Evolutionary conservation across 2,888 invertebrate species (phyloP), one percentile per base, ranked within the genome.

Genomic region (Baccha elongata): DNA sequence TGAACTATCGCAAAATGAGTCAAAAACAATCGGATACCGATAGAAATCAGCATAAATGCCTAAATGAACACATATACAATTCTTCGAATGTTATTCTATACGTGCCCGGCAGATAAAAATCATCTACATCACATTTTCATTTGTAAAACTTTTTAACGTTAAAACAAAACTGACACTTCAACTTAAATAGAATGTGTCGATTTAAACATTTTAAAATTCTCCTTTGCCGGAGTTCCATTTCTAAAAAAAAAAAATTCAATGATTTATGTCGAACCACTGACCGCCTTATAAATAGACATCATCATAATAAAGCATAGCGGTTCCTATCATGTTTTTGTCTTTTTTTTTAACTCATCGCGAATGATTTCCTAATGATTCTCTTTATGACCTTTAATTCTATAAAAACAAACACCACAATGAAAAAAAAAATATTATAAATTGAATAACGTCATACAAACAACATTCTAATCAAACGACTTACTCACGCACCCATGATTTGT

Each of bases 401-500:
- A 11, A 79, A 32, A 64, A 44, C 64, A 71, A 53, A 32, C 71
- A 46, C 23, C 52, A 35, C 37, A 7, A 1, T 37, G 37, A 11
- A 52, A 44, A 32, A 32, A 32, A 7, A 3, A 32, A 32, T 7
- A 32, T 8, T 8, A 8, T 40, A 40, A 68, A 73, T 74, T 32
- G 55, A 64, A 50, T 80, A 74, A 23, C 69, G 69, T 62, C 68
- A 55, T 46, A 60, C 60, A 29, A 62, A 50, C 23, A 64, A 40
- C 52, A 8, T 52, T 65, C n/a, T 65, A 65, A 65, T 71, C 73
- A 68, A 74, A 46, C 65, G 65, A 55, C 60, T 65, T 46, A 81
- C 68, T 55, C 80, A 65, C 44, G 55, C 58, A 64, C 55, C 58
- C 75, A 71, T 53, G 40, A 67, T 79, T 53, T 60, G 60, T 46